These are phyloP conservation scores for Gambelia wislizenii DNA, from an alignment of 2,797 vertebrate species.

Conservation along the genomic window DNA sequence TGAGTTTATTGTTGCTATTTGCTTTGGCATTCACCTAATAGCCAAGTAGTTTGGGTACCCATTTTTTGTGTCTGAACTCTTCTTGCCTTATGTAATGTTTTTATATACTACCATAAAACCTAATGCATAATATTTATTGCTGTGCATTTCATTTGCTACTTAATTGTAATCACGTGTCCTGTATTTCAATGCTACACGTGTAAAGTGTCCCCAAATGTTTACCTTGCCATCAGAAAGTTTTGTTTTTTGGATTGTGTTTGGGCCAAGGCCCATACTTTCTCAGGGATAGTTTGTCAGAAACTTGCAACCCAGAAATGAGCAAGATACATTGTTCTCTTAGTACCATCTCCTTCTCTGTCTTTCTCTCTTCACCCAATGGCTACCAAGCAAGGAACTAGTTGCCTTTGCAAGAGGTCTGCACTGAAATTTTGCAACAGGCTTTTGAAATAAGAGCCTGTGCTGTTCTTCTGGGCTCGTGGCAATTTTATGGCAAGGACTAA, in stretches of 20 bases:
- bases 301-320: not conserved
- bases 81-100: not conserved
- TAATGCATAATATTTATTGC: not conserved
- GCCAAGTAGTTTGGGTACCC: slow-evolving; percentile 7
- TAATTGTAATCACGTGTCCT: not conserved
- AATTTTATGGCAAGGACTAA: not conserved
- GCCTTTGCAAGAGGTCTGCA: not conserved
- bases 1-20: not conserved
- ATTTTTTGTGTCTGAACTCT: not conserved
- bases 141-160: not conserved
- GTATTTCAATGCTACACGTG: not conserved
- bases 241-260: too few relatives aligned
- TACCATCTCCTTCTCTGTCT: too few relatives aligned
- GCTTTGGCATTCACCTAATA: not conserved
- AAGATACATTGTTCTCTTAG: not conserved
- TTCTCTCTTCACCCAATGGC: not conserved
- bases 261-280: not conserved
- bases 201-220: not conserved
- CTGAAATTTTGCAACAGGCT: not conserved
- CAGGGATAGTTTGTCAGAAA: not conserved
- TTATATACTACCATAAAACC: not conserved
- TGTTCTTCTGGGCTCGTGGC: not conserved
- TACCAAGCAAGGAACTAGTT: too few relatives aligned
- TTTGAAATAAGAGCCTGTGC: not conserved
- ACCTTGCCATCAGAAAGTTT: not conserved